Conservation (phyloP, 2,113 vertebrate species). For the Emydocephalus ijimae region DNA sequence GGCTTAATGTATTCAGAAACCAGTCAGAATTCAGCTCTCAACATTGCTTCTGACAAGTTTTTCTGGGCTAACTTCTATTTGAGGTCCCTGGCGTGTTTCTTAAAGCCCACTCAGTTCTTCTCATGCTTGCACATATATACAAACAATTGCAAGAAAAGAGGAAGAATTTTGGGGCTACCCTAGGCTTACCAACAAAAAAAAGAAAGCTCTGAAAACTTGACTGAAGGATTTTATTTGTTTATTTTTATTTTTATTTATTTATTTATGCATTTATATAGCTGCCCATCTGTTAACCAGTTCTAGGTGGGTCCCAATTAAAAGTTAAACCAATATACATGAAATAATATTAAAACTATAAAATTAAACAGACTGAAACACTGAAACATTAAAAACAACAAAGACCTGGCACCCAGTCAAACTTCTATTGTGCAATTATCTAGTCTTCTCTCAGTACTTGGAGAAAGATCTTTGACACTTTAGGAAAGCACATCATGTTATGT, state of each 20-base stretch:
- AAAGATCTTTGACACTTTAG: neutral
- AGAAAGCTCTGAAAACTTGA: too few relatives aligned
- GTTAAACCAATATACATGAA: neutral
- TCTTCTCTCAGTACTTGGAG: neutral
- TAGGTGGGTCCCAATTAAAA: neutral
- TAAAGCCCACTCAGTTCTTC: too few relatives aligned
- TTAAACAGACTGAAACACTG: neutral
- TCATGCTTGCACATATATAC: too few relatives aligned
- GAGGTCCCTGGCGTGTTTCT: too few relatives aligned
- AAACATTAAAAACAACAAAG: neutral
- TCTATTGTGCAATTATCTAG: neutral
- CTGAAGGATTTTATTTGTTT: too few relatives aligned
- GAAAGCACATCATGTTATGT: neutral
- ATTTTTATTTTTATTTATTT: too few relatives aligned
- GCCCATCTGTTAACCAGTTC: neutral
- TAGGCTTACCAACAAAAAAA: too few relatives aligned
- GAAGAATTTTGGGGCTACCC: too few relatives aligned
- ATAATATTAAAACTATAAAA: neutral
- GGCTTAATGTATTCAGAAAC: neutral
- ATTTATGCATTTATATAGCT: neutral
- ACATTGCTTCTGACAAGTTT: neutral
- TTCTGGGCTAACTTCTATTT: neutral
- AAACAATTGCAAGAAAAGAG: too few relatives aligned
- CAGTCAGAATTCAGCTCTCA: neutral
- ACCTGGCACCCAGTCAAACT: neutral